phyloP scores from a whole-genome alignment of 2,113 vertebrate genomes.

The Ondatra zibethicus region DNA sequence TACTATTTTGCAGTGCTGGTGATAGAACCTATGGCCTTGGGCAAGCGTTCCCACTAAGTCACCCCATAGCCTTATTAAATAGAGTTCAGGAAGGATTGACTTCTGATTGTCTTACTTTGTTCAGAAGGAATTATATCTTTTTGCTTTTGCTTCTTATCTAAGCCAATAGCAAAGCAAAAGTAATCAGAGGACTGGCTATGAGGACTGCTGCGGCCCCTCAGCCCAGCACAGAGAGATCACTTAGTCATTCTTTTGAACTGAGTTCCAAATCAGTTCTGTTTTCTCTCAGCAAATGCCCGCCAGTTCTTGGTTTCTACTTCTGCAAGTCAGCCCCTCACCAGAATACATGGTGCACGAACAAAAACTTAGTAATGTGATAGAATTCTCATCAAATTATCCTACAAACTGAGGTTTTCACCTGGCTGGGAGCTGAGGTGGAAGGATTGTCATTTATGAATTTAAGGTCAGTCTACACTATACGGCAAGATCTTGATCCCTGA shows the following conservation, averaged over 20 bases:
- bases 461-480: background rate
- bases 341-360: background rate
- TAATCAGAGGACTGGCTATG: background rate
- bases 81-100: background rate
- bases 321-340: constrained; percentile 11
- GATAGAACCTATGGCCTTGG: background rate
- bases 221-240: background rate
- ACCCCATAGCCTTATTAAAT: background rate
- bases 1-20: background rate
- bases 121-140: background rate
- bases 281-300: background rate
- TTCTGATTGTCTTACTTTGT: background rate
- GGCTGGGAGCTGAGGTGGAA: background rate
- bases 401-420: background rate
- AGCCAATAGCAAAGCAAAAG: background rate
- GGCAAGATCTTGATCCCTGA: background rate
- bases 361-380: background rate
- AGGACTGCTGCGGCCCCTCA: background rate
- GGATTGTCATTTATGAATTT: background rate
- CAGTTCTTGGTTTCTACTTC: constrained; percentile 23
- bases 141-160: background rate
- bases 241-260: background rate
- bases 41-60: background rate
- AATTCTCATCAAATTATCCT: constrained; percentile 32
- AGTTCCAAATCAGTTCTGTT: background rate